Percentiles rank a stretch among this genome's conserved stretches.
These are phyloP conservation scores for Apamea sordens DNA, from an alignment of 2,888 invertebrate genomes.

Conservation along the genomic window DNA sequence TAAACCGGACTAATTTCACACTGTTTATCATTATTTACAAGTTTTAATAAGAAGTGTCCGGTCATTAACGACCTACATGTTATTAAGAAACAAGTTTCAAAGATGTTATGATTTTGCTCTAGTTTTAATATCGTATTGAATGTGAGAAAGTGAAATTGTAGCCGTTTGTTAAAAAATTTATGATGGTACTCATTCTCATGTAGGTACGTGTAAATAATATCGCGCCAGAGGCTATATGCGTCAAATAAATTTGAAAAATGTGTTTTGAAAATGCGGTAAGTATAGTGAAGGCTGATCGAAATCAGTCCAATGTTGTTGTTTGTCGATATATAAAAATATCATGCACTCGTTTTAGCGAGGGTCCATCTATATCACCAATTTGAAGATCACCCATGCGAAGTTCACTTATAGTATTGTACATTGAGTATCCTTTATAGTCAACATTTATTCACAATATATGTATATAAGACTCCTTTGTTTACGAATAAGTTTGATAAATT, in stretches of 20 bases:
- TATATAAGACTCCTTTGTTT: not conserved
- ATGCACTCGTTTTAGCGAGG: not conserved
- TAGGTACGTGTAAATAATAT: not conserved
- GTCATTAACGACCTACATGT: constrained; percentile 24
- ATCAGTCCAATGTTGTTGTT: not conserved
- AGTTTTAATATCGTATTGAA: constrained; percentile 14
- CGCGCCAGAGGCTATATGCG: constrained; percentile 5
- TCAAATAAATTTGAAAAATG: constrained; percentile 36
- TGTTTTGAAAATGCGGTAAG: constrained; percentile 26
- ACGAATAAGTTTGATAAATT: not conserved
- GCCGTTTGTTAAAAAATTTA: constrained; percentile 40
- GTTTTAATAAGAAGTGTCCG: constrained; percentile 50
- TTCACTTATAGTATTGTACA: not conserved
- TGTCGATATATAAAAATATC: not conserved
- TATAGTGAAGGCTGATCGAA: not conserved
- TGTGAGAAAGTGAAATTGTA: constrained; percentile 55
- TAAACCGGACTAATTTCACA: constrained; percentile 40
- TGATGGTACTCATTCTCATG: constrained; percentile 12
- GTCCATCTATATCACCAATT: not conserved
- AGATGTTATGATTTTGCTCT: constrained; percentile 40
- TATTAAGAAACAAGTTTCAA: constrained; percentile 51
- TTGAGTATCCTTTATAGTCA: not conserved
- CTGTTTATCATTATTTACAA: constrained; percentile 29
- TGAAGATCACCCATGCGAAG: not conserved
- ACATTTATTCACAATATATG: not conserved